Base-by-base conservation (phyloP, 2,888 invertebrate genomes). In the Formica aserva region DNA sequence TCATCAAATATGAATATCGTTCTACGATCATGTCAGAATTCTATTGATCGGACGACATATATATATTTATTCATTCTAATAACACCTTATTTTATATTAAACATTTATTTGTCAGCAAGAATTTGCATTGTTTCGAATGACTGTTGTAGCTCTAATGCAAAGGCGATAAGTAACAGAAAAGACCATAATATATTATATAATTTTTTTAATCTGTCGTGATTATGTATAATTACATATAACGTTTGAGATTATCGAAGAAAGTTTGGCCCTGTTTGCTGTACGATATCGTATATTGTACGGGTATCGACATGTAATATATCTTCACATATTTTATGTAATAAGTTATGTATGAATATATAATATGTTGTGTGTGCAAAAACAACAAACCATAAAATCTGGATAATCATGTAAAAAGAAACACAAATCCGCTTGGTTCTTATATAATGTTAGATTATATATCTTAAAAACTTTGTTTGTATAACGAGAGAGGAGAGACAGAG, bases 1-100 rank as follows among this genome's bases (percentile, higher is more conserved):
- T 18, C 35, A 38, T 77, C 26, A 13, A 66, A 66, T 66, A 41
- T n/a, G 35, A 55, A 55, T 67, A 18, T 26, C 55, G n/a, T 26
- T 1, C n/a, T 45, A 35, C 11, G 26, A 66, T 48, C 66, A 22
- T 45, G 18, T 76, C 67, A 67, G 48, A 76, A 67, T 76, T 76
- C 57, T n/a, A 71, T 41, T 72, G 22, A 41, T 15, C 52, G 9
- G 22, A 52, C 13, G 13, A 11, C 11, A 41, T 41, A 35, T 35
- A 35, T 35, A 11, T 11, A 71, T 35, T 35, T 48, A 6, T 45
- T n/a, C 55, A 41, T 15, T 52, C 52, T 5, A 3, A 55, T 45
- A 3, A 32, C 6, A 41, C 1, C 22, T 45, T 15, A 48, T 48
- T 71, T 69, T 8, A n/a, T 55, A 13, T 55, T 38, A 9, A 48